Conservation (phyloP, 2,888 invertebrate species). For the Cheilosia grossa region DNA sequence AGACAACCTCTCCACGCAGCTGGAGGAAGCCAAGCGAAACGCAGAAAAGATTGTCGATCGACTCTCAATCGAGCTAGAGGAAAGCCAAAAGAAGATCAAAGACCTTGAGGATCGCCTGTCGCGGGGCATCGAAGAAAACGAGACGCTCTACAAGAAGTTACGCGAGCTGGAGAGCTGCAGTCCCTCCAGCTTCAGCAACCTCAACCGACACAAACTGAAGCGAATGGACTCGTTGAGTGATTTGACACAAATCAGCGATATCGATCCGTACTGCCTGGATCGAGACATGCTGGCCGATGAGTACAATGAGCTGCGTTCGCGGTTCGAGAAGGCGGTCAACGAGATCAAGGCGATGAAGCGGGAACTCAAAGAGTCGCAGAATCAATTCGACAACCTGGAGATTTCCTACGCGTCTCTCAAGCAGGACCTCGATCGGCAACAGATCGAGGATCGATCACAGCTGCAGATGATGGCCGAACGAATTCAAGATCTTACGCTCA, state of each 20-base stretch:
- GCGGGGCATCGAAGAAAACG: conserved; percentile 91
- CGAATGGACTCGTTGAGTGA: conserved; percentile 92
- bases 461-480: conserved; percentile 91
- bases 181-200: conserved; percentile 80
- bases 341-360: conserved; percentile 93
- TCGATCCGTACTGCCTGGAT: conserved; percentile 89
- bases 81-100: conserved; percentile 85
- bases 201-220: conserved; percentile 82
- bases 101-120: conserved; percentile 84
- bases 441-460: conserved; percentile 87
- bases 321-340: conserved; percentile 92
- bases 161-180: conserved; percentile 88
- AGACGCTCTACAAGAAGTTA: conserved; percentile 88
- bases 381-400: conserved; percentile 91
- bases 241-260: conserved; percentile 90
- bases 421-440: conserved; percentile 89
- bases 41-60: conserved; percentile 88
- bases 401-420: conserved; percentile 90
- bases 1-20: conserved; percentile 85
- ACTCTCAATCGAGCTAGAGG: conserved; percentile 88
- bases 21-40: conserved; percentile 88
- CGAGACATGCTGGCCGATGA: conserved; percentile 91
- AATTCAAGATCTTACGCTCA: conserved; percentile 92
- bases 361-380: conserved; percentile 91
- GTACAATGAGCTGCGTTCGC: conserved; percentile 89